Percentiles rank a stretch among this genome's conserved stretches.
These are phyloP conservation scores for Nanger granti DNA, from an alignment of 2,113 vertebrate species.

Conservation along the genomic window DNA sequence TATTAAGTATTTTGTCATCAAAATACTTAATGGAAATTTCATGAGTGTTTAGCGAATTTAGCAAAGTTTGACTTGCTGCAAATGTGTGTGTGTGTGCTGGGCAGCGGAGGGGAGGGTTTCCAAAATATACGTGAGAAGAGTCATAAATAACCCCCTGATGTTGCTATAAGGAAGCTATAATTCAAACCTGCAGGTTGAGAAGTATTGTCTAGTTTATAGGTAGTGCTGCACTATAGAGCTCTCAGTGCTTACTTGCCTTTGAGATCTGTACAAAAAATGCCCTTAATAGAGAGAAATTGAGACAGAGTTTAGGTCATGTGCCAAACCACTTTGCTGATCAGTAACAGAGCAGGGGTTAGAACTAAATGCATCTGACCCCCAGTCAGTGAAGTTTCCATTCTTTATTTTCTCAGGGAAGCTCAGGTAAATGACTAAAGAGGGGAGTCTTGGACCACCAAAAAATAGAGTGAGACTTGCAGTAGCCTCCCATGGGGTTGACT, in stretches of 20 bases:
- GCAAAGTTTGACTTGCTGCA: not conserved
- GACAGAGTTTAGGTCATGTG: not conserved
- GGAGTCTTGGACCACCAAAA: not conserved
- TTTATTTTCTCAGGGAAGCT: not conserved
- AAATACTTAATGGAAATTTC: not conserved
- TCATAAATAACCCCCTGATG: not conserved
- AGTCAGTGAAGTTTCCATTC: not conserved
- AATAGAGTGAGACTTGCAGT: not conserved
- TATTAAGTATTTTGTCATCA: not conserved
- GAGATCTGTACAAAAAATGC: not conserved
- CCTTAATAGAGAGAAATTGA: not conserved
- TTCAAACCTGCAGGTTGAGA: not conserved
- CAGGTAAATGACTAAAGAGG: not conserved
- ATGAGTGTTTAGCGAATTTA: not conserved
- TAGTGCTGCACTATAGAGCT: not conserved
- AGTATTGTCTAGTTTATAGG: not conserved
- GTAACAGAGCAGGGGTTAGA: not conserved
- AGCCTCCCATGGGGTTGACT: not conserved
- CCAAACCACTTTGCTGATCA: not conserved
- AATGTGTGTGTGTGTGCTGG: not conserved
- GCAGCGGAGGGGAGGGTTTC: fast-evolving
- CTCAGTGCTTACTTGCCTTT: not conserved
- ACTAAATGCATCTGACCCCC: not conserved
- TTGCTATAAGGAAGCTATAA: not conserved
- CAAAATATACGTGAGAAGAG: not conserved